A percentile compares a stretch with the other conserved stretches of the same genome.
Evolutionary conservation across 2,797 vertebrate species (phyloP).

Genomic region (Cyprinella venusta): DNA sequence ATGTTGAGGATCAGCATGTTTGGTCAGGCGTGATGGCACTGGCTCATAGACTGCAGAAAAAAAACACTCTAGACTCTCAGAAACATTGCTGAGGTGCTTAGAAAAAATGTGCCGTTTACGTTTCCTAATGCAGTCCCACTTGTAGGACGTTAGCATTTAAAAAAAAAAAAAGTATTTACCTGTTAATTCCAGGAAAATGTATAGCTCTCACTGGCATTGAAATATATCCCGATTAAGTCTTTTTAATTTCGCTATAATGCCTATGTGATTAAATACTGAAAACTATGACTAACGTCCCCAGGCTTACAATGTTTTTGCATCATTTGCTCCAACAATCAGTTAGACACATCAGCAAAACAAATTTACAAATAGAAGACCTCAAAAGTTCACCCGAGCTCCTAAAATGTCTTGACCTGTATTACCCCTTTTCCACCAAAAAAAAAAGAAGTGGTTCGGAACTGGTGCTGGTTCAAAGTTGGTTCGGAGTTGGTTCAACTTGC

Average conservation of each 20-base stretch:
- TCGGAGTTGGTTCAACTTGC: too few relatives aligned
- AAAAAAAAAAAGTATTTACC: neutral
- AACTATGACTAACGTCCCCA: neutral
- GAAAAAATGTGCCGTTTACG: neutral
- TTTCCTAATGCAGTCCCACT: neutral
- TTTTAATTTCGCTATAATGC: neutral
- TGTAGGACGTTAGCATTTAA: neutral
- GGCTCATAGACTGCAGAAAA: neutral
- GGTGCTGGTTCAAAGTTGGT: too few relatives aligned
- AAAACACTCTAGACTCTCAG: neutral
- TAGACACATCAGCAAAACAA: neutral
- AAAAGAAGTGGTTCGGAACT: too few relatives aligned
- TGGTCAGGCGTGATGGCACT: slow-evolving; percentile 6
- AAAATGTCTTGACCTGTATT: neutral
- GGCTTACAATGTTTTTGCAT: neutral
- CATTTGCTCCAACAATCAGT: neutral
- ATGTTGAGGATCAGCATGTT: slow-evolving; percentile 10
- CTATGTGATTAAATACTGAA: neutral
- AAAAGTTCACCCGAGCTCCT: neutral
- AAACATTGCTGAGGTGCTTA: neutral
- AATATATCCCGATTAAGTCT: neutral
- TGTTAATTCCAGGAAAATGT: neutral
- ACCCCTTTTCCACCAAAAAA: too few relatives aligned
- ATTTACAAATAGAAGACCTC: neutral
- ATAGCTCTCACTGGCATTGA: neutral